Evolutionary conservation across 2,113 vertebrate genomes (phyloP).

Genomic region (Pongo pygmaeus): DNA sequence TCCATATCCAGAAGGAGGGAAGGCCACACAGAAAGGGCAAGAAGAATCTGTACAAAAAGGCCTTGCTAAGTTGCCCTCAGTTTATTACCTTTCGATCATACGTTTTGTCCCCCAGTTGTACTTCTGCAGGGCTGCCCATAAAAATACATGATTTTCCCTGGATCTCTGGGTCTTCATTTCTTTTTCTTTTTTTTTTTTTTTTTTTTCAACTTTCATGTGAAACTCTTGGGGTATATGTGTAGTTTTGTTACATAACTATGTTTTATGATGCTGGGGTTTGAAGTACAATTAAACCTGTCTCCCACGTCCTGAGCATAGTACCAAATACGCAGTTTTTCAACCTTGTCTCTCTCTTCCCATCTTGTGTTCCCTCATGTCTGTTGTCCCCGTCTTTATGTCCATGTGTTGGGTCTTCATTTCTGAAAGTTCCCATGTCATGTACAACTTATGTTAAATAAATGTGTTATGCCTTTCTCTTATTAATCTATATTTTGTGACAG

Average conservation of each 20-base stretch:
- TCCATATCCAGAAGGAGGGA: not conserved
- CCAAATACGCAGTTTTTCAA: too few species aligned
- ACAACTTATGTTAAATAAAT: not conserved
- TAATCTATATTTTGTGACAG: not conserved
- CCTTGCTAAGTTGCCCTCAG: not conserved
- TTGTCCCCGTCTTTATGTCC: too few species aligned
- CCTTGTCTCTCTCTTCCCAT: too few species aligned
- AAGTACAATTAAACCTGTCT: too few species aligned
- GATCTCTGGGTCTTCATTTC: not conserved
- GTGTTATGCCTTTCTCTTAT: not conserved
- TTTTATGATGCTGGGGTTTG: too few species aligned
- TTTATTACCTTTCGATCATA: not conserved
- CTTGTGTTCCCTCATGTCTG: too few species aligned
- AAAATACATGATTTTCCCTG: not conserved
- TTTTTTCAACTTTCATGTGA: too few species aligned
- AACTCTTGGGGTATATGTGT: too few species aligned
- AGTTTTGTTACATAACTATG: too few species aligned
- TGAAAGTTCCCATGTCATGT: not conserved
- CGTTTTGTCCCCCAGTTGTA: not conserved
- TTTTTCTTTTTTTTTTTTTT: not conserved
- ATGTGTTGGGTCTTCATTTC: not conserved
- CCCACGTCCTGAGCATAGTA: too few species aligned
- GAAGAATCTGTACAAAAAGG: not conserved
- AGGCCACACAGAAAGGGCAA: not conserved
- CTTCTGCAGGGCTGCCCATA: not conserved